Evolutionary conservation across 2,113 vertebrate genomes (phyloP), one percentile per base, ranked within the genome.

Genomic region (Grantiella picta): DNA sequence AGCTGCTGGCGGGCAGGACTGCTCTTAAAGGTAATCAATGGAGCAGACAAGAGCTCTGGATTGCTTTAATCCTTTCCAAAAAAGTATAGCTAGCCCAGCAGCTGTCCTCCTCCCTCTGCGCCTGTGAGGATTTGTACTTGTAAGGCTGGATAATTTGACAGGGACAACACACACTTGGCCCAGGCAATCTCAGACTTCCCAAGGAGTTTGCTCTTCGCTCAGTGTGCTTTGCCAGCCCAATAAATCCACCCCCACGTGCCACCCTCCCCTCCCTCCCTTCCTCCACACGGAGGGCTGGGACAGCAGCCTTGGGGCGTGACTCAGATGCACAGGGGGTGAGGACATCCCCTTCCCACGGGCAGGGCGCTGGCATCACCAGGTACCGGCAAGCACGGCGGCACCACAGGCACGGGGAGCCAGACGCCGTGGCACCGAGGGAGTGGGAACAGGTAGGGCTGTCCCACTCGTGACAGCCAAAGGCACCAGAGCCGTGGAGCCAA

Each of bases 11-110:
- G 0, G 70, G 78, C 70, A 77, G 71, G 33, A 14, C 60, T 54
- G 71, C 52, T 80, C 49, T 69, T 61, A 61, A 89, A 82, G 87
- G 66, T 54, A 82, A 87, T 8, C 68, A 89, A 54, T 56, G 73
- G 81, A 82, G 76, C 65, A 78, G 81, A 85, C 81, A 86, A 56
- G 31, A 89, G 63, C 81, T 91, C 84, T 72, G 94, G 57, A 33
- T 87, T 57, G 82, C 80, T 83, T 89, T 73, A 93, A 93, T 86
- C 94, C 91, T 95, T 89, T 75, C 81, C 73, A 78, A 91, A 91
- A 89, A 35, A 31, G 60, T 49, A 6, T 15, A 16, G 49, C 52
- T 17, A 79, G 70, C 81, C 83, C 82, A 71, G 91, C 57, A 78
- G 94, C 59, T 10, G 23, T 35, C 78, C 81, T 86, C 79, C 70